These are phyloP conservation scores for Ormyrus nitidulus DNA, from an alignment of 2,888 invertebrate species.

Conservation along the genomic window DNA sequence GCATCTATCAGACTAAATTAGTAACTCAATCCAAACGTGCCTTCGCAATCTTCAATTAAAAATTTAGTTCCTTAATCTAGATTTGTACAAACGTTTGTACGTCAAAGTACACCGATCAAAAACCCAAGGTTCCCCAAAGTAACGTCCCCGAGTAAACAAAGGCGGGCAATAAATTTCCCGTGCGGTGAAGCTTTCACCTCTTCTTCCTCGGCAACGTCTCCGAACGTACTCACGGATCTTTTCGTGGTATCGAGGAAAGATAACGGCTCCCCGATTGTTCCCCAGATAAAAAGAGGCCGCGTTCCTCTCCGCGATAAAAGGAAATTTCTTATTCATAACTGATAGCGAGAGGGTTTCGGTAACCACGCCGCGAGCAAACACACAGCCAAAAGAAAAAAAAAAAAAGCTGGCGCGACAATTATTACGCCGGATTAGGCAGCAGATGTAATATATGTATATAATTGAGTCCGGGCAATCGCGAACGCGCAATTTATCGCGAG, in stretches of 20 bases:
- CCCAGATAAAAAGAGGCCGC: constrained; percentile 35
- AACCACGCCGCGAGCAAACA: constrained; percentile 15
- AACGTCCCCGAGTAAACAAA: constrained; percentile 21
- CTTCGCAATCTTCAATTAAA: no score
- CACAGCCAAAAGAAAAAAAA: not conserved
- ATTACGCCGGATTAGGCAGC: constrained; percentile 7
- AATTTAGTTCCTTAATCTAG: no score
- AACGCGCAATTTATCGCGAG: constrained; percentile 42
- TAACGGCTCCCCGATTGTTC: constrained; percentile 38
- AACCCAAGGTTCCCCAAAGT: no score
- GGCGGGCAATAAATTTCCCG: constrained; percentile 34
- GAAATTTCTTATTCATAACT: constrained; percentile 43
- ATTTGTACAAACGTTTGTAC: no score
- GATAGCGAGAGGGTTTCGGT: constrained; percentile 2
- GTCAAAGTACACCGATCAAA: no score
- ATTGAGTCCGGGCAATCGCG: not conserved
- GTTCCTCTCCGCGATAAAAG: constrained; percentile 26
- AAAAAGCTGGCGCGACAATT: not conserved
- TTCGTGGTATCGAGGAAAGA: constrained; percentile 42
- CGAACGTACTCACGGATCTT: constrained; percentile 35
- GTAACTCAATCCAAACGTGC: no score
- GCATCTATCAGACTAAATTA: no score
- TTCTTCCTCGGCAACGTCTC: not conserved
- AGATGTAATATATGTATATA: no score
- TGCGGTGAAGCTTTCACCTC: not conserved